Evolutionary conservation across 2,113 vertebrate genomes (phyloP).

Genomic region (Irena cyanogastra): DNA sequence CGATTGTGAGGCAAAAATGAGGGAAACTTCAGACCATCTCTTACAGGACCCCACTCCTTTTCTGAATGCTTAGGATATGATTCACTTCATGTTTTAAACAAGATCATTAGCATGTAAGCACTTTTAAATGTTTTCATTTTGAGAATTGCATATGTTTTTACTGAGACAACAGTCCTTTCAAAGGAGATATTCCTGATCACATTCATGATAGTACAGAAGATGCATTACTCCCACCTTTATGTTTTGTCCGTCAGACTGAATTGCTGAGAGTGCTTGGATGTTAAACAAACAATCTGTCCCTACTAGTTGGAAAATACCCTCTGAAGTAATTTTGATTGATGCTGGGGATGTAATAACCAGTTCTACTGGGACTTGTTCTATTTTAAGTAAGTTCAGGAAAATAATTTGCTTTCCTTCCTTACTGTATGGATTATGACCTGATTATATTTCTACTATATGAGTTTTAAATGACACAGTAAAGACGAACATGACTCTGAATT

Average conservation of each 20-base stretch:
- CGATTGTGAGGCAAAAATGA: too few species aligned
- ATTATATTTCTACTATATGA: neutral
- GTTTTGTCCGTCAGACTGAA: neutral
- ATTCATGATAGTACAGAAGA: neutral
- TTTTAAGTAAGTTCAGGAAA: neutral
- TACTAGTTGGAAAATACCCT: neutral
- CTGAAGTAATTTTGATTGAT: neutral
- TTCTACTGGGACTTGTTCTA: neutral
- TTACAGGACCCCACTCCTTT: neutral
- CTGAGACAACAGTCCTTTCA: neutral
- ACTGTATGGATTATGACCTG: neutral
- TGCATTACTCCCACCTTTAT: neutral
- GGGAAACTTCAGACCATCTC: too few species aligned
- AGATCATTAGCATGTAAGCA: neutral
- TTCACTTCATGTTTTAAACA: neutral
- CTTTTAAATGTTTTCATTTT: neutral
- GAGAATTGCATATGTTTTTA: neutral
- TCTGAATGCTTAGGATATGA: neutral
- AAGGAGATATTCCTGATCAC: neutral
- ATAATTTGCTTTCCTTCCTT: neutral
- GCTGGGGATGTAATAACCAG: neutral
- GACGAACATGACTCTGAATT: conserved; percentile 5
- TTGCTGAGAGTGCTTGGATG: neutral
- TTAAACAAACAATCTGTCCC: neutral
- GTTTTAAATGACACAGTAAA: conserved; percentile 21